Conservation (phyloP, 1,140 invertebrate genomes). For the Nasonia longicornis region DNA sequence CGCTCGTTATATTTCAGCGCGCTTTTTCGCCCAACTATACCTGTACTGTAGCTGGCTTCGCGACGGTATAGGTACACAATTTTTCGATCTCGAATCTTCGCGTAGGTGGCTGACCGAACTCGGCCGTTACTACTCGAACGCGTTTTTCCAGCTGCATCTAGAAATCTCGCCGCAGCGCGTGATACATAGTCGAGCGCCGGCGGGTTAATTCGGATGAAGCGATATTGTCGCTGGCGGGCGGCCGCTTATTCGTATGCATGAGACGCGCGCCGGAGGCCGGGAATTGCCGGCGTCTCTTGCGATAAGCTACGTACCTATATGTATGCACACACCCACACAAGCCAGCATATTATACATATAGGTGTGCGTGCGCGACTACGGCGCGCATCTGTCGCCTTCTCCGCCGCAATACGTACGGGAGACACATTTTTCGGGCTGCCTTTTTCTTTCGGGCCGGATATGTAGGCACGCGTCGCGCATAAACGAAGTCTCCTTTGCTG, state of each 20-base stretch:
- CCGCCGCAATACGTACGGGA: too few species aligned
- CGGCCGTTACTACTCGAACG: background rate
- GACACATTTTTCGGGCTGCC: background rate
- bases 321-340: too few species aligned
- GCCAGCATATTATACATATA: background rate
- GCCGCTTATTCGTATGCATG: slow-evolving; percentile 20
- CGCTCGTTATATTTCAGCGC: background rate
- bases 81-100: background rate
- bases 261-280: background rate
- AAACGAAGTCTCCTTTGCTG: background rate
- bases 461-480: background rate
- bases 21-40: background rate
- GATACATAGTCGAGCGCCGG: background rate
- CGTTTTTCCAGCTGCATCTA: background rate
- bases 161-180: background rate
- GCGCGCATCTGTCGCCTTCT: background rate
- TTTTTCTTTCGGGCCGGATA: background rate
- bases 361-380: background rate
- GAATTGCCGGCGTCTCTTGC: background rate
- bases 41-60: too few species aligned
- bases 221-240: background rate
- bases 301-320: background rate
- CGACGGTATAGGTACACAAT: background rate
- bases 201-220: slow-evolving; percentile 25
- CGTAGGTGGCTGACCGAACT: background rate